Percentiles rank a stretch among this genome's conserved stretches.
phyloP scores from a whole-genome alignment of 2,797 vertebrate species.

The Tragelaphus eurycerus region DNA sequence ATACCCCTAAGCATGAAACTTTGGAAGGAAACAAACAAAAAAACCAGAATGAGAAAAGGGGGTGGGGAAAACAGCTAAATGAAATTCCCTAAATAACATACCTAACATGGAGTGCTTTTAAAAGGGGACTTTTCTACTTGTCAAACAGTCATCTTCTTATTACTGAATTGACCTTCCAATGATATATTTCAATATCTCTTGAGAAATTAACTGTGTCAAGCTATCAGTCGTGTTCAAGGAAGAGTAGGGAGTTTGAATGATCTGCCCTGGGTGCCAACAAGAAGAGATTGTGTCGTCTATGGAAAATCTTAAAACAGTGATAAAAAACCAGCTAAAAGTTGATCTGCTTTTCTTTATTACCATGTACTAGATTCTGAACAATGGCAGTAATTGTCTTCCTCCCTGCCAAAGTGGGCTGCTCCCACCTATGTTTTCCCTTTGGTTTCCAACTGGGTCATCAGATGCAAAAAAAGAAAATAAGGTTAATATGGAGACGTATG shows the following conservation, averaged over 20 bases:
- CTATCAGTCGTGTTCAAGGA: not conserved
- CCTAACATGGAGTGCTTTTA: not conserved
- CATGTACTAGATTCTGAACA: not conserved
- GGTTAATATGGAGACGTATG: not conserved
- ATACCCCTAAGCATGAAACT: not conserved
- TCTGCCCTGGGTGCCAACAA: not conserved
- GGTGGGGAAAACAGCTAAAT: not conserved
- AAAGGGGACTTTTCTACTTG: not conserved
- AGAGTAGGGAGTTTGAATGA: not conserved
- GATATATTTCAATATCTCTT: not conserved
- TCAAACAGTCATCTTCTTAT: not conserved
- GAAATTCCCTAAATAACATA: not conserved
- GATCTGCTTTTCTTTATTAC: not conserved
- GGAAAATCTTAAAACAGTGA: not conserved
- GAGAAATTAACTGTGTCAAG: not conserved
- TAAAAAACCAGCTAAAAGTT: not conserved
- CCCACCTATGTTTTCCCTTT: not conserved
- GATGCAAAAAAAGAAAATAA: not conserved
- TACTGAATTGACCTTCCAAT: not conserved
- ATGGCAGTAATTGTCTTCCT: not conserved
- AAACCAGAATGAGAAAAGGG: not conserved
- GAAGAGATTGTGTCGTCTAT: not conserved
- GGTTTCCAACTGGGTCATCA: not conserved
- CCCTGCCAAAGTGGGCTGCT: rapidly evolving
- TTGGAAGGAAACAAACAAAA: not conserved